Evolutionary conservation across 2,797 vertebrate genomes (phyloP), one percentile per base, ranked within the genome.

Genomic region (Phrynocephalus forsythii): DNA sequence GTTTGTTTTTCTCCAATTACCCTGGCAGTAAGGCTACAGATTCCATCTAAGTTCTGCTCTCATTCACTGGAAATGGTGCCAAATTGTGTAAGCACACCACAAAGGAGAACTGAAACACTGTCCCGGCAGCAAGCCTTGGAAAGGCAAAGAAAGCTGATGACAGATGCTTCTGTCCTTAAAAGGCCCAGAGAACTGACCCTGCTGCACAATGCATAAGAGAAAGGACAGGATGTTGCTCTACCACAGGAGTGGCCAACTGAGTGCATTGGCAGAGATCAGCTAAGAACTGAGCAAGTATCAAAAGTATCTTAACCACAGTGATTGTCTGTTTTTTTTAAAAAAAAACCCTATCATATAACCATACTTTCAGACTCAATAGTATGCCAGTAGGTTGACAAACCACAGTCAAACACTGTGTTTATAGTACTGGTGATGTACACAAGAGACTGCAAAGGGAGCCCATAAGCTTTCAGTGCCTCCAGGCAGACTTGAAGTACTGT

Each of bases 141-240:
- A 83, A 87, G 44, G 73, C 80, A 71, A 83, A 87, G 63, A 87
- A 83, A 83, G 18, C 66, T 68, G 48, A 52, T 85, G 84, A 63
- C 81, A 79, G 67, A 87, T 79, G 82, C 81, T 87, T 44, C 30
- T 83, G 73, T 48, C 50, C 86, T 83, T 66, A 69, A 83, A 87
- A 83, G 26, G 82, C 86, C 81, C 78, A 75, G 81, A 71, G 24
- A 69, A 63, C 48, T 87, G 73, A 87, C 66, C 73, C 50, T 48
- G 75, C 26, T 78, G 18, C 16, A 79, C 50, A 87, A 60, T 63
- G 81, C 48, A 15, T 56, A 78, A 83, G 86, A 83, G 20, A 83
- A 87, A 87, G 81, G 66, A 83, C 86, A 83, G 86, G 66, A 83
- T 83, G 86, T 87, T 83, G 30, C 50, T 87, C 48, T 87, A 20